Evolutionary conservation across 2,113 vertebrate genomes (phyloP).

Genomic region (Limanda limanda): DNA sequence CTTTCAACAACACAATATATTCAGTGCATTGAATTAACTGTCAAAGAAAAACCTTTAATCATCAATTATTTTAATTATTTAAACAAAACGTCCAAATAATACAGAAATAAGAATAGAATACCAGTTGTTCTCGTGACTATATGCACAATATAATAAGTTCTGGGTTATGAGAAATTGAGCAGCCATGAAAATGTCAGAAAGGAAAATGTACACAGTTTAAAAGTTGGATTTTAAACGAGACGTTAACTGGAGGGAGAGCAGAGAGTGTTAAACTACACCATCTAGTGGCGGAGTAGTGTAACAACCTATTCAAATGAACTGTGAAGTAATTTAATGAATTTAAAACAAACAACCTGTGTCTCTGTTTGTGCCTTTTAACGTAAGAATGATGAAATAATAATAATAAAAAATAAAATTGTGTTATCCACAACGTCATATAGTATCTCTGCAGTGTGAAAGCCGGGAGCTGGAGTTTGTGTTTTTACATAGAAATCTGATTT

Average conservation of each 20-base stretch:
- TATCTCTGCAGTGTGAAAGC: constrained; percentile 6
- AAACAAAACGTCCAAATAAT: neutral
- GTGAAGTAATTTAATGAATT: neutral
- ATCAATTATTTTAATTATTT: neutral
- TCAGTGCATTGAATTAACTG: neutral
- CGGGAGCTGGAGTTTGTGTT: neutral
- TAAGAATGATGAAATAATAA: no score
- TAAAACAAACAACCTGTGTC: neutral
- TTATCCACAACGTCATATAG: neutral
- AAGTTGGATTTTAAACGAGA: neutral
- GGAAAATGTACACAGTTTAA: no score
- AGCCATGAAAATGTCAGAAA: neutral
- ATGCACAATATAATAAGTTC: constrained; percentile 5
- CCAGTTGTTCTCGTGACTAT: constrained; percentile 52
- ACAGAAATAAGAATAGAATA: neutral
- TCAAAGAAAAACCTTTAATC: neutral
- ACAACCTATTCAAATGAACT: neutral
- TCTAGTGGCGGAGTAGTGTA: neutral
- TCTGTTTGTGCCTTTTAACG: no score
- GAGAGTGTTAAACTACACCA: neutral
- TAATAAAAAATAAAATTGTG: no score
- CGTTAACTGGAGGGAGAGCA: no score
- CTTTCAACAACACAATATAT: no score
- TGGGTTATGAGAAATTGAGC: rapidly evolving
- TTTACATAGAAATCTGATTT: neutral